phyloP scores from a whole-genome alignment of 2,113 vertebrate genomes.

The Microtus oregoni region DNA sequence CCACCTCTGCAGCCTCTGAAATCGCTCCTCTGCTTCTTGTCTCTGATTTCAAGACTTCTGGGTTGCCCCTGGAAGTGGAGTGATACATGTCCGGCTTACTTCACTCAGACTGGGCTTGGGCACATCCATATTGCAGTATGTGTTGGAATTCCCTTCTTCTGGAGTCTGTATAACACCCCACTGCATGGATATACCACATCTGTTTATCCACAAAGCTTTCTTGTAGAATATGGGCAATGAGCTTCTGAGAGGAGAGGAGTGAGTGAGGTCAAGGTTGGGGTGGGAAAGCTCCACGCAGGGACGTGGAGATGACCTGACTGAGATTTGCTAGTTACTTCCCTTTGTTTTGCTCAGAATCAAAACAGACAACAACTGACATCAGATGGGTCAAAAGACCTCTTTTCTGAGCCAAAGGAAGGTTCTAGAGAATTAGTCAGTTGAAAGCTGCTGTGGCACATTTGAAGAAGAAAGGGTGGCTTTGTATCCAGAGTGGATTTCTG shows the following conservation, averaged over 20 bases:
- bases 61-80: neutral
- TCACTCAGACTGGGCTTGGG: neutral
- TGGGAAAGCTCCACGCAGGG: neutral
- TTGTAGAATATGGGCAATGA: neutral
- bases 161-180: neutral
- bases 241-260: neutral
- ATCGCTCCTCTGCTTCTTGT: neutral
- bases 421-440: neutral
- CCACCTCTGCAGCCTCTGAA: too few relatives aligned
- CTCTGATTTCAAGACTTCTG: neutral
- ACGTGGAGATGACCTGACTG: neutral
- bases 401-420: neutral
- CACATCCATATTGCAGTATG: neutral
- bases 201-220: neutral
- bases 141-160: neutral
- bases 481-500: neutral
- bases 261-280: too few relatives aligned
- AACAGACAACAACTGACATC: neutral
- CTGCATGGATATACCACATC: too few relatives aligned
- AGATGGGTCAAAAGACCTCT: neutral
- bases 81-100: neutral
- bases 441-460: neutral
- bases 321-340: neutral
- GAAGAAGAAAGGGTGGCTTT: neutral
- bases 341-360: neutral